Evolutionary conservation across 2,113 vertebrate species (phyloP).

Genomic region (Aplodontia rufa): DNA sequence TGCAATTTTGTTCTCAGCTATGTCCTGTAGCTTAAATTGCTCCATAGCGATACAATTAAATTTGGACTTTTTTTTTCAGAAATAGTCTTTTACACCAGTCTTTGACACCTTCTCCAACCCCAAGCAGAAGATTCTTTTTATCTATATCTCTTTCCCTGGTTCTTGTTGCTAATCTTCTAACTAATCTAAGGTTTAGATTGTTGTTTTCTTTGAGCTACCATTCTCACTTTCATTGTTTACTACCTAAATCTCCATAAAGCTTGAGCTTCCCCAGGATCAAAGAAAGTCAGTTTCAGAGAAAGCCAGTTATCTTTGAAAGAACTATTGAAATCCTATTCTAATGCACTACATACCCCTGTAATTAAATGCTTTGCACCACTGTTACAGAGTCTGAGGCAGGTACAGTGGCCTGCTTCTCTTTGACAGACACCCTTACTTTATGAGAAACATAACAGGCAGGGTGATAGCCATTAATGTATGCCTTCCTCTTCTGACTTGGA

Average conservation of each 20-base stretch:
- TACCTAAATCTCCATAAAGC: not conserved
- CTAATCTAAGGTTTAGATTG: not conserved
- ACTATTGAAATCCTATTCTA: not conserved
- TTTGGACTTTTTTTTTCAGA: not conserved
- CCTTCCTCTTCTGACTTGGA: not conserved
- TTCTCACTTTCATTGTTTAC: not conserved
- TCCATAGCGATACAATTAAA: not conserved
- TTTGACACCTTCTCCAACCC: not conserved
- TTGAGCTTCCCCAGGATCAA: not conserved
- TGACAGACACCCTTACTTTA: not conserved
- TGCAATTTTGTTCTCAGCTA: constrained; percentile 5
- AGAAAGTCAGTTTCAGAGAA: not conserved
- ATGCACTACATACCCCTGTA: not conserved
- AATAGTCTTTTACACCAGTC: not conserved
- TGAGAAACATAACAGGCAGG: not conserved
- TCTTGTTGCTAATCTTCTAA: not conserved
- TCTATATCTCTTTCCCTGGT: not conserved
- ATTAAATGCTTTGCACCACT: not conserved
- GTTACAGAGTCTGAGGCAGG: not conserved
- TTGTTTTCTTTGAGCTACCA: not conserved
- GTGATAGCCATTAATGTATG: not conserved
- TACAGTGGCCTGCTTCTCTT: not conserved
- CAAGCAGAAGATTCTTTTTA: not conserved
- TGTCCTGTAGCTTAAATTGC: not conserved
- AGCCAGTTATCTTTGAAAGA: not conserved